A percentile compares a stretch with the other conserved stretches of the same genome.
These are phyloP conservation scores for Hypselothyrea guttata DNA, from an alignment of 2,888 invertebrate genomes.

Conservation along the genomic window DNA sequence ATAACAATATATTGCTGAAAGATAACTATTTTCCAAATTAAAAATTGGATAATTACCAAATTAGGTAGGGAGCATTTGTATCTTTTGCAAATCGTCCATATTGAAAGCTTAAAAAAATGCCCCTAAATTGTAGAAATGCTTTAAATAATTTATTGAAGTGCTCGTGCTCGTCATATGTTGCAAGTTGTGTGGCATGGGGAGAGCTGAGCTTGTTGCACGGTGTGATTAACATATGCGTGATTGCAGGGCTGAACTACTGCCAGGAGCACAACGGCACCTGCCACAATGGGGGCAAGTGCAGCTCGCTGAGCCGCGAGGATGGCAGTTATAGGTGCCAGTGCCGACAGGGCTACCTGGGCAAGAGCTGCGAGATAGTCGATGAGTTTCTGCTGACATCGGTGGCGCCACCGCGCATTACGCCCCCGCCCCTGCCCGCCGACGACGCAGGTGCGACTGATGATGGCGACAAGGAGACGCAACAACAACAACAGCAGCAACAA, in stretches of 20 bases:
- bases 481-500: constrained; percentile 6
- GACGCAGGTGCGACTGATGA: constrained; percentile 44
- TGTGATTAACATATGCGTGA: no score
- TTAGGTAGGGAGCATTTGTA: no score
- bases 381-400: constrained; percentile 80
- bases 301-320: constrained; percentile 89
- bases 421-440: constrained; percentile 57
- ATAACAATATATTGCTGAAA: no score
- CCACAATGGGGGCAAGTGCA: constrained; percentile 91
- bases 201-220: no score
- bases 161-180: no score
- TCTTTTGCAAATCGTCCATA: no score
- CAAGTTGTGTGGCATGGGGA: no score
- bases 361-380: constrained; percentile 87
- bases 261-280: constrained; percentile 89
- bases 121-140: no score
- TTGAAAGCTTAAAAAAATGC: no score
- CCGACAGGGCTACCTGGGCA: constrained; percentile 89
- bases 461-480: constrained; percentile 13
- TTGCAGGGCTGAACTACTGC: constrained; percentile 91
- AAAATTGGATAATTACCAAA: no score
- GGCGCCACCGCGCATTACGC: constrained; percentile 78
- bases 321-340: constrained; percentile 90
- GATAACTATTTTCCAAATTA: no score
- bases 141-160: no score